Evolutionary conservation across 37 sponge, comb jelly and placozoan species (phyloP), one percentile per base, ranked within the genome.

Genomic region (Bolinopsis microptera): DNA sequence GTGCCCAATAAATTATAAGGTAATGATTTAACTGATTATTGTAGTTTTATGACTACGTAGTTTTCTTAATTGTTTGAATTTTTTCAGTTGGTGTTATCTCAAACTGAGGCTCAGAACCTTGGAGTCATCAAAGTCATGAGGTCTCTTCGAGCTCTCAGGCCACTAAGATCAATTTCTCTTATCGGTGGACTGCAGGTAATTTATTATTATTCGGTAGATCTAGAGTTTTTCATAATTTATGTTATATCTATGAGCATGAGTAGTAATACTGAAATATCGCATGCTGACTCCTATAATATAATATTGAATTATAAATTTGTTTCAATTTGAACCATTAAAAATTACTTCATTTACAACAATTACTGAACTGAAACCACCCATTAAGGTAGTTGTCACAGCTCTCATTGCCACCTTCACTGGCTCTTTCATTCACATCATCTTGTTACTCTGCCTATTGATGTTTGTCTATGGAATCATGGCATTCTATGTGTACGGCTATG

Each of bases 391-490:
- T 35, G 90, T 86, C 25, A 86, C 90, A 86, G 90, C 90, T n/a
- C 90, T 86, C 61, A 86, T 86, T 28, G 41, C 90, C 1, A 41
- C 61, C 27, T 38, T 86, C 90, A 86, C 90, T 26, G 90, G 90
- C 13, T 86, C 90, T 39, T 86, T 86, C 61, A 41, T 86, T 39
- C 90, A 86, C 28, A 86, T 86, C 41, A 41, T 86, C 25, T 28
- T 41, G 27, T 27, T 86, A 16, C 90, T 86, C 40, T 36, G 25
- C 34, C 61, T 86, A 30, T 28, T 86, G 0, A 86, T 86, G 90
- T 86, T 86, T 86, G 90, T 86, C 18, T 86, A 86, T 86, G 90
- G 90, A 39, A 86, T 86, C 61, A 86, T 86, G 90, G 90, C 36
- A 23, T 86, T 33, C 61, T 86, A 86, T 41, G 90, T 86, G 23